These are phyloP conservation scores for Lacerta agilis DNA, from an alignment of 2,797 vertebrate genomes.

Conservation along the genomic window DNA sequence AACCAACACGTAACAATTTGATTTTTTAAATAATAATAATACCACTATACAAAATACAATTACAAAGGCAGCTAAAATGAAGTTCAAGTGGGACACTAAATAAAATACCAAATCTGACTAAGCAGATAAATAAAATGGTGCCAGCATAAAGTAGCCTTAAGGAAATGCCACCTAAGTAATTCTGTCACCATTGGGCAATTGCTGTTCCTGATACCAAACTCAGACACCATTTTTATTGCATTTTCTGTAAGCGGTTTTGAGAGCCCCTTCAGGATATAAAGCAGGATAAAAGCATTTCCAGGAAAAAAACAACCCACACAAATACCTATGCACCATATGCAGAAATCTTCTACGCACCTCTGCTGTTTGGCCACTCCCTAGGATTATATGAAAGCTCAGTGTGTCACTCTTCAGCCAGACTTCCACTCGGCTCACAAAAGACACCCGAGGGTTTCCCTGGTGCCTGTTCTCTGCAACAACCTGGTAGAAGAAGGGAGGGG, in stretches of 20 bases:
- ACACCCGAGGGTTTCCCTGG: conserved; percentile 66
- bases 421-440: conserved; percentile 74
- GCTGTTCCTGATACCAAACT: too few relatives aligned
- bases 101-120: background rate
- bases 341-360: conserved; percentile 48
- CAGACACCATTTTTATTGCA: too few relatives aligned
- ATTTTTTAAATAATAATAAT: too few relatives aligned
- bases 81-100: background rate
- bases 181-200: too few relatives aligned
- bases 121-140: background rate
- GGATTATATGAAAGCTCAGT: conserved; percentile 47
- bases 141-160: background rate
- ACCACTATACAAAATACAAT: too few relatives aligned
- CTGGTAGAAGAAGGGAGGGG: conserved; percentile 56
- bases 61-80: background rate
- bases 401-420: conserved; percentile 59
- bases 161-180: background rate
- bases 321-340: background rate
- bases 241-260: too few relatives aligned
- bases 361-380: conserved; percentile 65
- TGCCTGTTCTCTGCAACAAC: conserved; percentile 73
- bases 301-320: too few relatives aligned
- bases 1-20: too few relatives aligned
- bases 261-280: too few relatives aligned
- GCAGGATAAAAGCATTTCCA: too few relatives aligned